Evolutionary conservation across 2,888 invertebrate species (phyloP).

Genomic region (Lutraria lutraria): DNA sequence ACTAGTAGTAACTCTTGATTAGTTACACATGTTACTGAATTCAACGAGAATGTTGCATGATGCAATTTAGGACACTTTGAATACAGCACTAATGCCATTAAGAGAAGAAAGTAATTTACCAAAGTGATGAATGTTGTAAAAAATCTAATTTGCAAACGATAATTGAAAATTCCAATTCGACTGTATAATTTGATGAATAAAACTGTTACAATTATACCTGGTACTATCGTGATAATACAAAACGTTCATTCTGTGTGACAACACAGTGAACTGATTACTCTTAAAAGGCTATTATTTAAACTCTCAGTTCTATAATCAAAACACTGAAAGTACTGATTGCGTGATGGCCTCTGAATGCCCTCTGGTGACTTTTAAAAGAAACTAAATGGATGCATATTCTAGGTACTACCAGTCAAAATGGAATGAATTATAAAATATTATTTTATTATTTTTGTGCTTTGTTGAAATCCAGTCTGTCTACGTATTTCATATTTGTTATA

Average conservation of each 20-base stretch:
- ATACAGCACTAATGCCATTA: neutral
- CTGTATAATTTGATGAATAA: neutral
- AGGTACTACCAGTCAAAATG: too few relatives aligned
- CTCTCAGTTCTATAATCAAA: neutral
- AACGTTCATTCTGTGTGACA: neutral
- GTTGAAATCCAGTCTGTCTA: too few relatives aligned
- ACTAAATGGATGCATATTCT: too few relatives aligned
- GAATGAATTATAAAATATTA: too few relatives aligned
- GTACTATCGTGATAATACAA: neutral
- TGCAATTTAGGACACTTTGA: neutral
- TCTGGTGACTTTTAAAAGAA: too few relatives aligned
- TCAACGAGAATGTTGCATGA: neutral
- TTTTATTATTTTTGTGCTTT: too few relatives aligned
- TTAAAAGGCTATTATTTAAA: neutral
- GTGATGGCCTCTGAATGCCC: too few relatives aligned
- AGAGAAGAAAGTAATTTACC: neutral
- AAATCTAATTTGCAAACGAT: neutral
- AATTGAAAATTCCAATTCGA: neutral
- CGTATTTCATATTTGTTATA: too few relatives aligned
- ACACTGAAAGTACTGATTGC: neutral
- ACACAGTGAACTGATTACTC: neutral
- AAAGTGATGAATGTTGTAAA: slow-evolving; percentile 3
- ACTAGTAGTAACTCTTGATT: neutral
- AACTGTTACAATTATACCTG: neutral
- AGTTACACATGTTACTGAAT: neutral